These are phyloP conservation scores for Aegithalos caudatus DNA, from an alignment of 2,113 vertebrate species.

Conservation along the genomic window DNA sequence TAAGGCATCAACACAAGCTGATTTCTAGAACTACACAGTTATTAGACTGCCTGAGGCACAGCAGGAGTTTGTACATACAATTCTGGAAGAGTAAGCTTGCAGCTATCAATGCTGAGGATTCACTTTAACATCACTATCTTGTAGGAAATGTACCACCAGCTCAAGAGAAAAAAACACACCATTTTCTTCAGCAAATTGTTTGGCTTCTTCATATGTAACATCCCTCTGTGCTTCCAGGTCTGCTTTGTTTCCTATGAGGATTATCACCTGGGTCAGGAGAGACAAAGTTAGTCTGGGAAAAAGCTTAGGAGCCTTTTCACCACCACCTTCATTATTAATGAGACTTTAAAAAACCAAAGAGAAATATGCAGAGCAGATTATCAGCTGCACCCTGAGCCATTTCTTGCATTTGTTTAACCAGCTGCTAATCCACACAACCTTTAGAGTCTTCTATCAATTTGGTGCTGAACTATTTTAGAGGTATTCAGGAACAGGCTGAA, in stretches of 20 bases:
- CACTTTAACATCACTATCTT: background rate
- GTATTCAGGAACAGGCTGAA: background rate
- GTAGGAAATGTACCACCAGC: background rate
- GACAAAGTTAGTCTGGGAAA: conserved; percentile 15
- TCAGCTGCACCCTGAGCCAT: background rate
- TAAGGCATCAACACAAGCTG: background rate
- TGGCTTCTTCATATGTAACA: conserved; percentile 98
- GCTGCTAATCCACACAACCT: background rate
- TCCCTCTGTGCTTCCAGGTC: conserved; percentile 97
- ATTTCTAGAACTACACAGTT: background rate
- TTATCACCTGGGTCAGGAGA: conserved; percentile 86
- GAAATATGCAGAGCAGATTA: background rate
- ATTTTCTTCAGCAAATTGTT: conserved; percentile 98
- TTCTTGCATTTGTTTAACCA: background rate
- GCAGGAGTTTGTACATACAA: background rate
- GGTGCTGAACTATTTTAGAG: background rate
- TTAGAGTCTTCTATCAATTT: background rate
- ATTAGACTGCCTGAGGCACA: background rate
- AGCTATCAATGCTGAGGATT: background rate
- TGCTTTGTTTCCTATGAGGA: conserved; percentile 98
- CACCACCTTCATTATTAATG: background rate
- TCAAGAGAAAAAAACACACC: conserved; percentile 73
- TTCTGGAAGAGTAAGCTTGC: background rate
- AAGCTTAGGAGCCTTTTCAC: background rate
- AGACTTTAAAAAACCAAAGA: background rate